Evolutionary conservation across 2,888 invertebrate genomes (phyloP).

Genomic region (Blomia tropicalis): DNA sequence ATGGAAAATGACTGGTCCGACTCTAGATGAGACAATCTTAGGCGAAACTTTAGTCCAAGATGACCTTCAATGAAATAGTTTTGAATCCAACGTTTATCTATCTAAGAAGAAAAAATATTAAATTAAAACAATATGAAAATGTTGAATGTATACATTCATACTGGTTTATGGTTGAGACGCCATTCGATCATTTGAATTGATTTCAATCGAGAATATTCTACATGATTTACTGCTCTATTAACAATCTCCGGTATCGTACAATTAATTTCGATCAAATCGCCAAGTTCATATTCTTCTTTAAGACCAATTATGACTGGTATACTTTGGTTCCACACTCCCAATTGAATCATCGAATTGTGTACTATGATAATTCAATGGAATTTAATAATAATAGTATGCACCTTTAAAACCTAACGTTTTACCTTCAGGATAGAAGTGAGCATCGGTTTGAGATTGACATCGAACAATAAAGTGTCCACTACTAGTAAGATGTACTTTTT

Average conservation of each 20-base stretch:
- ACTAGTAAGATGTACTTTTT: not conserved
- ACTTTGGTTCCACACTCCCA: not conserved
- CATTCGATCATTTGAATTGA: slow-evolving; percentile 3
- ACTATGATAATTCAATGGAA: not conserved
- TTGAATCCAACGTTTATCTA: not conserved
- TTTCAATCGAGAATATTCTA: too few relatives aligned
- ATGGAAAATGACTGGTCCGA: not conserved
- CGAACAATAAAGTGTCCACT: not conserved
- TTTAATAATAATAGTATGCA: not conserved
- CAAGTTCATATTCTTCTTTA: slow-evolving; percentile 13
- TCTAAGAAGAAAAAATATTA: not conserved
- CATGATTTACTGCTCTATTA: not conserved
- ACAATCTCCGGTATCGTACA: slow-evolving; percentile 7
- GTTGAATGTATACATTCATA: not conserved
- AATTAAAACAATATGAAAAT: not conserved
- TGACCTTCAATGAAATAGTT: not conserved
- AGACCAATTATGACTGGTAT: slow-evolving; percentile 16
- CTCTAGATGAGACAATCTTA: not conserved
- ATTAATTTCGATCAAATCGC: slow-evolving; percentile 8
- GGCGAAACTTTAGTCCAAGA: not conserved
- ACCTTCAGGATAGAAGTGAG: not conserved
- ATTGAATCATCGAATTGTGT: not conserved
- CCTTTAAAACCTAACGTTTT: not conserved
- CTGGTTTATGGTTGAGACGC: not conserved
- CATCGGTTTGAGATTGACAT: not conserved